These are phyloP conservation scores for Melanotaenia duboulayi DNA, from an alignment of 2,113 vertebrate species.

Conservation along the genomic window DNA sequence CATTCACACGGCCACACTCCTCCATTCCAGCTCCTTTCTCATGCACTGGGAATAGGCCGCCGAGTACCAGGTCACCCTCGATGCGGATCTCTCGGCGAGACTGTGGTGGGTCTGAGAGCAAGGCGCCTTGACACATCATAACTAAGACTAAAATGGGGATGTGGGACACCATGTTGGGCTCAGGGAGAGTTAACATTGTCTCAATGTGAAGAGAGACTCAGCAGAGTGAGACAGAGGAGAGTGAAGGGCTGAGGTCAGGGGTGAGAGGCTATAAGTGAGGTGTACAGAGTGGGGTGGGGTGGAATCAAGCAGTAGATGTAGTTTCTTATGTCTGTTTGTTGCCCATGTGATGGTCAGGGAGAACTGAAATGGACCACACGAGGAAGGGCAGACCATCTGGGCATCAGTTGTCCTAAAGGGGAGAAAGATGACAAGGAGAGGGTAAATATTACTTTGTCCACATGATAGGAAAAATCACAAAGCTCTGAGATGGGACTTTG, in stretches of 20 bases:
- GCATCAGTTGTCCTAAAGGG: constrained; percentile 82
- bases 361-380: constrained; percentile 75
- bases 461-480: constrained; percentile 25
- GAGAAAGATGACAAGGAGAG: constrained; percentile 24
- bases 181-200: constrained; percentile 68
- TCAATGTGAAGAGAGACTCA: constrained; percentile 59
- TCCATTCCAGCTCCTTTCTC: constrained; percentile 95
- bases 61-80: constrained; percentile 96
- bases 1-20: constrained; percentile 96
- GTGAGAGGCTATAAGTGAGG: constrained; percentile 50
- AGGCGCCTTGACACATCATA: constrained; percentile 89
- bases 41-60: constrained; percentile 97
- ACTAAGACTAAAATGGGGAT: constrained; percentile 86
- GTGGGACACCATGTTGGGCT: constrained; percentile 85
- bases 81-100: constrained; percentile 95
- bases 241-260: constrained; percentile 49
- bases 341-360: constrained; percentile 82
- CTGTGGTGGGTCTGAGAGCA: constrained; percentile 90
- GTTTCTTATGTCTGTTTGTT: constrained; percentile 68
- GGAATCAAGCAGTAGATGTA: constrained; percentile 48
- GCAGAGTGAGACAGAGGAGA: constrained; percentile 60
- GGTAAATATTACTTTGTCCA: constrained; percentile 8
- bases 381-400: constrained; percentile 77
- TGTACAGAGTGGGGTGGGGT: constrained; percentile 25
- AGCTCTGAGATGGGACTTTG: constrained; percentile 14